Base-by-base conservation (phyloP, 1,140 invertebrate species). In the Pseudomyrmex gracilis region DNA sequence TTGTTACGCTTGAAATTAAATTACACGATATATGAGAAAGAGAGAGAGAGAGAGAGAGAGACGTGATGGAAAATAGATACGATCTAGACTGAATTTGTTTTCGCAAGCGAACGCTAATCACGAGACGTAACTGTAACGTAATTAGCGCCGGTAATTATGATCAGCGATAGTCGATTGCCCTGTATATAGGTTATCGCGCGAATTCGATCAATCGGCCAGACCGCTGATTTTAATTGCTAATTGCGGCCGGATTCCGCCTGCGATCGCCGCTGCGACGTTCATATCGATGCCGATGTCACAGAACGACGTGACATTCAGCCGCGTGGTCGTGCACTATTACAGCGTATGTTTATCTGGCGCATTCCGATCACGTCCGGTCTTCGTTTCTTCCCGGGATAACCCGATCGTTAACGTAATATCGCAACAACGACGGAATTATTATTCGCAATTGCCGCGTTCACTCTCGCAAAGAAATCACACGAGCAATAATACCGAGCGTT, bases 161-260 rank as follows among this genome's bases (percentile, higher is more conserved):
- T 89, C 87, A 84, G 77, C 63, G 76, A 34, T 34, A 82, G 66
- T 87, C 83, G 86, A 90, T 90, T 89, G 84, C 85, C 47, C 66
- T 51, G 82, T 66, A 47, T 82, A 76, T 63, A 60, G 61, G 71
- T 74, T 87, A 89, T 85, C 82, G 76, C 57, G 57, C 85, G 66
- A 87, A 71, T 84, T 80, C 78, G 77, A 86, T 85, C 80, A 77
- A 85, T 83, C 84, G 85, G 53, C 60, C 73, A 73, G 68, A 10
- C 73, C 58, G 73, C 77, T 73, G 83, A 88, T 91, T 91, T 91
- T 91, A 90, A 91, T 90, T 90, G 90, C 89, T 91, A 91, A 91
- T 91, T 91, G 89, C 70, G 57, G 20, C 20, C 49, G 78, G 45
- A 34, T 34, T 55, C 47, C 84, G 73, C 55, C 74, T 86, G 77